Evolutionary conservation across 2,797 vertebrate species (phyloP).

Genomic region (Sebastiscus albofasciatus): DNA sequence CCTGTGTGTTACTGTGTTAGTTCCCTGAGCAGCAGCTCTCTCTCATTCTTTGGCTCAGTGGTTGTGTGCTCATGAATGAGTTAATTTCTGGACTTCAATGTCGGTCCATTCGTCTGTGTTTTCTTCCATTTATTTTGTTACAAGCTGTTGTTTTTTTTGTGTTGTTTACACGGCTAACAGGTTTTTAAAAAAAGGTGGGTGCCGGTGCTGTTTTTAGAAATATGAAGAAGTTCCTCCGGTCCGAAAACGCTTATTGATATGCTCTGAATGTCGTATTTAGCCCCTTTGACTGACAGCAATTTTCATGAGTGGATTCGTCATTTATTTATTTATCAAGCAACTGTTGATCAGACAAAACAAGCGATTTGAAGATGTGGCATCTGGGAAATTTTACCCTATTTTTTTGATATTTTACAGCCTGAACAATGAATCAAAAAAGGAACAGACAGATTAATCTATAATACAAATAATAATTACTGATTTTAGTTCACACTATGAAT

Average conservation of each 20-base stretch:
- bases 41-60: not conserved
- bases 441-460: not conserved
- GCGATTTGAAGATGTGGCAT: not conserved
- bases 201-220: not conserved
- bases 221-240: no score
- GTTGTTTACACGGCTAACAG: not conserved
- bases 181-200: not conserved
- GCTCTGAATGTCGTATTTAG: not conserved
- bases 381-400: not conserved
- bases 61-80: not conserved
- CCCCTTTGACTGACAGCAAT: not conserved
- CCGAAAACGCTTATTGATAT: accelerated
- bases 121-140: not conserved
- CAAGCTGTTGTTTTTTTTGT: not conserved
- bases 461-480: not conserved
- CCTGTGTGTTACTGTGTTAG: not conserved
- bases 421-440: not conserved
- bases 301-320: accelerated
- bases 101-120: not conserved
- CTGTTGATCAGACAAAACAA: not conserved
- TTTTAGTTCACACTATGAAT: not conserved
- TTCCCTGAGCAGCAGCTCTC: not conserved
- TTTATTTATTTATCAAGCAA: not conserved
- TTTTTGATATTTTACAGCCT: not conserved
- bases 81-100: not conserved